Evolutionary conservation across 2,888 invertebrate species (phyloP), one percentile per base, ranked within the genome.

Genomic region (Flabesymbios commensalis): DNA sequence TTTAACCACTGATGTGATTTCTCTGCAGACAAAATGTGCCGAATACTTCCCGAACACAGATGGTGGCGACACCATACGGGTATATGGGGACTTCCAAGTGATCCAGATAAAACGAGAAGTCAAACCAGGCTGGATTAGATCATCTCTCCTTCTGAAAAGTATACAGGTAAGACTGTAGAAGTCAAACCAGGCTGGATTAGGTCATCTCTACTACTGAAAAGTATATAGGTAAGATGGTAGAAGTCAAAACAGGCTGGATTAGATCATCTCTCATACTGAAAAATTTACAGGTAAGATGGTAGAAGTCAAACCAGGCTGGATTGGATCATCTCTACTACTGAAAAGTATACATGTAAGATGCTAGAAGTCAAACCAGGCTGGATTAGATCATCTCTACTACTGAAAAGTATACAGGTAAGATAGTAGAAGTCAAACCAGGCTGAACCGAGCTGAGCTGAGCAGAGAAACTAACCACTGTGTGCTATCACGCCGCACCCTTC

Each of bases 1-100:
- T n/a, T n/a, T n/a, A n/a, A n/a, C n/a, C n/a, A n/a, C n/a, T n/a
- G n/a, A n/a, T n/a, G n/a, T n/a, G n/a, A n/a, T n/a, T n/a, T n/a
- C 10, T 24, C 7, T 22, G 36, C 82, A 90, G 90, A 91, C 93
- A 77, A 92, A 92, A 83, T 94, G 93, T 83, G 90, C 90, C 52
- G 92, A 93, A 79, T 96, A 96, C 81, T 87, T 94, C 41, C 94
- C 95, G 26, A 92, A 94, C 10, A 92, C 93, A 1, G 92, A 93
- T 77, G 90, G 93, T n/a, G 86, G 92, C 2, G 94, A 95, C 81
- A 92, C 91, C 82, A 90, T 91, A 78, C 87, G 92, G 48, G 87
- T 89, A 33, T 94, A 90, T 78, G 94, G 94, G 1, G 93, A 95
- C 76, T 94, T 87, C 83, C 92, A 93, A 81, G 88, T 94, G 7